Base-by-base conservation (phyloP, 2,113 vertebrate genomes). In the Nothocercus julius region DNA sequence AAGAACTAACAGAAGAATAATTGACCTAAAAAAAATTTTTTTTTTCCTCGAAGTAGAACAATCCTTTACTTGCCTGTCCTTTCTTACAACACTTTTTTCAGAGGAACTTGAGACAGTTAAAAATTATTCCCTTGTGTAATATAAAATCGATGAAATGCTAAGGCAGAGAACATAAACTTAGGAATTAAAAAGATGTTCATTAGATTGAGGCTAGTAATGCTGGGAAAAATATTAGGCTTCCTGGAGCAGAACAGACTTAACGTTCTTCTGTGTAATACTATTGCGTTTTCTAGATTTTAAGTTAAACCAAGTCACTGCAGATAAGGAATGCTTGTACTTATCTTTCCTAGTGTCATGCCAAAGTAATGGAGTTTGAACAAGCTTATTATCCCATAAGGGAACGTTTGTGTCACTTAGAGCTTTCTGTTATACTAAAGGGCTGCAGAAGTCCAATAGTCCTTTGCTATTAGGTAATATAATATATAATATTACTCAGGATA, bases 41-140 rank as follows among this genome's bases (percentile, higher is more conserved):
- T 49, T 24, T 21, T 49, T 24, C 78, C 51, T 59, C 47, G 27
- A 64, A 81, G 77, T 4, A 86, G 47, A 90, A 84, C 38, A 72
- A 56, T 83, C 28, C 62, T 91, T 90, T 47, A 56, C 32, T 90
- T 85, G 85, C 85, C 69, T 85, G 38, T 78, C 93, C 45, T 83
- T 68, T 83, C 8, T 2, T 80, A 64, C 61, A 78, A 61, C 16
- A 4, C 19, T 87, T 95, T 53, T 49, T 91, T 87, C 94, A 78
- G 80, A 93, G 94, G 93, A 95, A 95, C 90, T 88, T 53, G 13
- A 63, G 62, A 97, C 87, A 96, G 95, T 95, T 96, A 76, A 64
- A 75, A 78, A 84, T 90, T 92, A 90, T 82, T 94, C 94, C 93
- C 93, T 62, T 84, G 90, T 81, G 93, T 88, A 88, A 64, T 72